Conservation (phyloP, 2,888 invertebrate species). For the Euplagia quadripunctaria region DNA sequence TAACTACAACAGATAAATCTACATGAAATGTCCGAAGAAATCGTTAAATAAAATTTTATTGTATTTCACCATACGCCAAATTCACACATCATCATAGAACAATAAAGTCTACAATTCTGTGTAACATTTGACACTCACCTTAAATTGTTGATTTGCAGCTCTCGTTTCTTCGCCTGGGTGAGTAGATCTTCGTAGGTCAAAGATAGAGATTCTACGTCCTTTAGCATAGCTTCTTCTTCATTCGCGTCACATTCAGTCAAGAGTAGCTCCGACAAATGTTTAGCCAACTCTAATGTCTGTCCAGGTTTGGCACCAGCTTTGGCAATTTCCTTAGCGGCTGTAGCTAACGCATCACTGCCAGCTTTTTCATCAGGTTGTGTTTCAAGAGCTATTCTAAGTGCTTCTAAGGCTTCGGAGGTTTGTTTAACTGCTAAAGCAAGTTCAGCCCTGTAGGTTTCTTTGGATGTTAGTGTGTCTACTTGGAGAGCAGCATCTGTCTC, state of each 20-base stretch:
- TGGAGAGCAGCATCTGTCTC: constrained; percentile 93
- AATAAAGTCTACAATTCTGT: constrained; percentile 30
- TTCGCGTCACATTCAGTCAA: constrained; percentile 91
- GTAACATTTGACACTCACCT: constrained; percentile 86
- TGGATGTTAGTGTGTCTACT: constrained; percentile 94
- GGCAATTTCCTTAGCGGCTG: constrained; percentile 91
- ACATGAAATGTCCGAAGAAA: constrained; percentile 51
- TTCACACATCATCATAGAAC: constrained; percentile 44
- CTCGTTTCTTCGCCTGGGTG: constrained; percentile 91
- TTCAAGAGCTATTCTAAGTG: constrained; percentile 87
- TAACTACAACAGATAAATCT: no score
- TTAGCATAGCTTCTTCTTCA: constrained; percentile 89
- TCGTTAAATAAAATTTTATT: constrained; percentile 42
- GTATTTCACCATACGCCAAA: constrained; percentile 45
- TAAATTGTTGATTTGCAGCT: constrained; percentile 92
- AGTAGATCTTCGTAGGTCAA: constrained; percentile 90
- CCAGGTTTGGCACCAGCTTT: constrained; percentile 93
- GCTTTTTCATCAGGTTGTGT: constrained; percentile 81
- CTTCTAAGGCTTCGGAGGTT: constrained; percentile 89
- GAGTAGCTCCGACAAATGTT: constrained; percentile 92
- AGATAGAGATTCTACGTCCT: constrained; percentile 89
- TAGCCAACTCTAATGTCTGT: constrained; percentile 93
- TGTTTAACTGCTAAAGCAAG: constrained; percentile 91
- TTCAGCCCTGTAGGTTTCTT: constrained; percentile 94
- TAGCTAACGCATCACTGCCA: constrained; percentile 87